These are phyloP conservation scores for Halisarca cf. caerulea DNA, from an alignment of 37 sponge, comb jelly and placozoan genomes.

Conservation along the genomic window DNA sequence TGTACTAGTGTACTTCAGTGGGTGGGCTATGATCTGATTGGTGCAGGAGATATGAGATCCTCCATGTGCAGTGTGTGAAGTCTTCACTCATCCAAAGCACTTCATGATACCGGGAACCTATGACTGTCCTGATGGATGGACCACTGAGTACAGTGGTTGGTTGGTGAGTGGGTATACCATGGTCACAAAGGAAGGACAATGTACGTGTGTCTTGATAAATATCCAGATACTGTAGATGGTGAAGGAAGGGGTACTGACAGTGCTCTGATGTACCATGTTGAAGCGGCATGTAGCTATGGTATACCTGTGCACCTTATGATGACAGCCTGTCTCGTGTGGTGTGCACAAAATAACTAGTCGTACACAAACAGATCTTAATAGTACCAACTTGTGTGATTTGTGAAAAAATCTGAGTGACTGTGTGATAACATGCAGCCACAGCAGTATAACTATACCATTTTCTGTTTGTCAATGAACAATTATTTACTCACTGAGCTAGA, in stretches of 20 bases:
- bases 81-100: neutral
- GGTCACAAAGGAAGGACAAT: constrained; percentile 18
- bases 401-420: no score
- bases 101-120: constrained; percentile 55
- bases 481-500: no score
- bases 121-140: constrained; percentile 42
- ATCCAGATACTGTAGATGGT: constrained; percentile 36
- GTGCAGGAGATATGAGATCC: no score
- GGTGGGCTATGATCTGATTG: no score
- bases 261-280: constrained; percentile 47
- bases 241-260: constrained; percentile 8
- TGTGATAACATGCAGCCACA: no score
- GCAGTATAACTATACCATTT: no score
- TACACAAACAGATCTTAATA: no score
- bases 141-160: constrained; percentile 58
- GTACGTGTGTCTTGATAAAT: constrained; percentile 60
- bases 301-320: constrained; percentile 55
- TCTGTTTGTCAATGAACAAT: no score
- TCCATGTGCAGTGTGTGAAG: constrained; percentile 66
- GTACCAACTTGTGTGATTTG: no score
- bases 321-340: constrained; percentile 51
- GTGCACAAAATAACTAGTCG: constrained; percentile 48
- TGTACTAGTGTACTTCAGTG: no score
- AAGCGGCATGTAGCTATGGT: constrained; percentile 45
- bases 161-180: constrained; percentile 38